These are phyloP conservation scores for Bombus confusus DNA, from an alignment of 1,140 invertebrate species.

Conservation along the genomic window DNA sequence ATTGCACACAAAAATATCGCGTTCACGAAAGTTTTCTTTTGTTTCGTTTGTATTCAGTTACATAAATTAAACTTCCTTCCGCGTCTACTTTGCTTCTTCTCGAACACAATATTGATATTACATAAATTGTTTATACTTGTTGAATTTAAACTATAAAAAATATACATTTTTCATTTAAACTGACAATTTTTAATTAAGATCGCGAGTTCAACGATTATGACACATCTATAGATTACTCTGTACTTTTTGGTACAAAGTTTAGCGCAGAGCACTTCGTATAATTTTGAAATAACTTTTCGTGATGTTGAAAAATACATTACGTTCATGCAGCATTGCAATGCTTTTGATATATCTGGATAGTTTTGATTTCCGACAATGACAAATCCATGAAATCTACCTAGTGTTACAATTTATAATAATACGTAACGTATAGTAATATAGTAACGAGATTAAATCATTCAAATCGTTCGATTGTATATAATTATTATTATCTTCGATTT, in stretches of 20 bases:
- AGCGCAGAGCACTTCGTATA: not conserved
- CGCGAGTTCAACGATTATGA: not conserved
- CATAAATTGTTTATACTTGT: not conserved
- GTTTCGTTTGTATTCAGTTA: not conserved
- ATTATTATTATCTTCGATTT: conserved; percentile 2
- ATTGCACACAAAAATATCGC: not conserved
- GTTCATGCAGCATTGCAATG: not conserved
- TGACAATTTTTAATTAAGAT: not conserved
- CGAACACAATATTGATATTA: not conserved
- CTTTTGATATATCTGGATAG: not conserved
- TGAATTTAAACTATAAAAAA: not conserved
- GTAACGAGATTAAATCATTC: not conserved
- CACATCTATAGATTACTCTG: not conserved
- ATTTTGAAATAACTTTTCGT: not conserved
- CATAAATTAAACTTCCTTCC: not conserved
- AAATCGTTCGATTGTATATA: not conserved
- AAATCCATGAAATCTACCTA: not conserved
- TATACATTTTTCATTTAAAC: too few relatives aligned
- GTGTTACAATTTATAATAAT: not conserved
- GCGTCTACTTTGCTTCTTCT: too few relatives aligned
- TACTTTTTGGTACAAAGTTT: not conserved
- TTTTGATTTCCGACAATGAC: not conserved
- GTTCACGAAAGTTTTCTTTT: not conserved
- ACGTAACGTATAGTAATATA: not conserved
- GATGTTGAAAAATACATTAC: not conserved